Evolutionary conservation across 2,113 vertebrate species (phyloP).

Genomic region (Hydropotes inermis): DNA sequence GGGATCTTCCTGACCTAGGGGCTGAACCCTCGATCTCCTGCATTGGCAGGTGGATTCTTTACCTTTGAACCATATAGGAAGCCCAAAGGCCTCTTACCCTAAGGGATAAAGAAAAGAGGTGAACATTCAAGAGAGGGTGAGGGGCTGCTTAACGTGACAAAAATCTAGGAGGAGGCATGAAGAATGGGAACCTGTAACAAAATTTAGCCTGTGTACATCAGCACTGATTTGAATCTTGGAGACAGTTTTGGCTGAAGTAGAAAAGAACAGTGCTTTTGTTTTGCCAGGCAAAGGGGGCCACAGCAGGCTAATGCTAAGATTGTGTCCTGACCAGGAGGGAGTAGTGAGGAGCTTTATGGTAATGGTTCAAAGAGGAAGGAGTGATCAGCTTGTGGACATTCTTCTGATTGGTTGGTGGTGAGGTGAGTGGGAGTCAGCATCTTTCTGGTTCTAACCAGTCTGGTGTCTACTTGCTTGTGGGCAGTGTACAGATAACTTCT

Average conservation of each 20-base stretch:
- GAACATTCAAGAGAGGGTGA: background rate
- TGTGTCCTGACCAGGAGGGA: fast-evolving
- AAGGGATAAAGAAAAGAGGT: background rate
- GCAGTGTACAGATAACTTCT: background rate
- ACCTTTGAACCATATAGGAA: background rate
- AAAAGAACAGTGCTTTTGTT: background rate
- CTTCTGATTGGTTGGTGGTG: background rate
- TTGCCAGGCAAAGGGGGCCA: background rate
- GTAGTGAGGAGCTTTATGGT: background rate
- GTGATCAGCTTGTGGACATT: background rate
- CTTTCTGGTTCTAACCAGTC: background rate
- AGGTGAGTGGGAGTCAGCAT: background rate
- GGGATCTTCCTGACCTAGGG: background rate
- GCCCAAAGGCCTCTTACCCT: background rate
- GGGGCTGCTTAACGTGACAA: no score
- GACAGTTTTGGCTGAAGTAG: background rate
- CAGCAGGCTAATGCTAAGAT: background rate
- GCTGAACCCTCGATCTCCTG: background rate
- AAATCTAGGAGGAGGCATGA: background rate
- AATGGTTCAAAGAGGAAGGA: background rate
- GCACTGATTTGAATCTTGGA: background rate
- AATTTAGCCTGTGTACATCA: background rate
- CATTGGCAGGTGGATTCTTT: background rate
- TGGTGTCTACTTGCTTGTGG: background rate
- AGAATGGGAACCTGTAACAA: background rate